Evolutionary conservation across 2,113 vertebrate genomes (phyloP).

Genomic region (Pica pica): DNA sequence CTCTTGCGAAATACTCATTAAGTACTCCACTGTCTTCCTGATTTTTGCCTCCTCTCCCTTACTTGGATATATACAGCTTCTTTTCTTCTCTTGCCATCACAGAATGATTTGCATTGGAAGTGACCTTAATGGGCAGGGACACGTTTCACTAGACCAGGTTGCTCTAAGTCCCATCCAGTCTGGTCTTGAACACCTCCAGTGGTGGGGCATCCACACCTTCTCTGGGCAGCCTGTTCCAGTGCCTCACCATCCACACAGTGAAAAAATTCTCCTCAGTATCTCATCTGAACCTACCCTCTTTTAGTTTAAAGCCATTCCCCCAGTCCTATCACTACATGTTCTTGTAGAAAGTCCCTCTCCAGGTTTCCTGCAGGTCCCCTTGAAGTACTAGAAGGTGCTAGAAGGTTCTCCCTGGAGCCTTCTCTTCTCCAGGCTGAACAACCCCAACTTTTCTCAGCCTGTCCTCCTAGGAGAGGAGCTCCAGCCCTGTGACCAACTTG

Average conservation of each 20-base stretch:
- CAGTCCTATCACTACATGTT: background rate
- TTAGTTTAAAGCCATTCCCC: background rate
- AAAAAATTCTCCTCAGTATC: background rate
- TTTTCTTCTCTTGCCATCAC: background rate
- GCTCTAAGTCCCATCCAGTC: background rate
- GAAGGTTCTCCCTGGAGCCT: background rate
- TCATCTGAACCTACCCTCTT: background rate
- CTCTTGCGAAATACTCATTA: background rate
- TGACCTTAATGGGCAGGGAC: background rate
- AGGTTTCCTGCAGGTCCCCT: background rate
- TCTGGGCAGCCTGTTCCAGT: background rate
- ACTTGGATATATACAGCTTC: background rate
- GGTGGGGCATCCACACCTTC: background rate
- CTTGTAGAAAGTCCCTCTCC: background rate
- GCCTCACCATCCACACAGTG: background rate
- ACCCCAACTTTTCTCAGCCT: background rate
- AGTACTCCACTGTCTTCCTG: background rate
- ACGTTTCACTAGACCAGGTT: background rate
- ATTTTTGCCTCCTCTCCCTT: background rate
- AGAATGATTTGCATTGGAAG: background rate
- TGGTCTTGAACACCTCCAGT: background rate
- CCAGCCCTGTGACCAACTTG: background rate
- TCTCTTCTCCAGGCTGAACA: background rate
- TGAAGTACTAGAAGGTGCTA: background rate
- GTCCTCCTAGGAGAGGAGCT: background rate